phyloP scores from a whole-genome alignment of 2,888 invertebrate genomes.

The Hirtodrosophila histrioides region DNA sequence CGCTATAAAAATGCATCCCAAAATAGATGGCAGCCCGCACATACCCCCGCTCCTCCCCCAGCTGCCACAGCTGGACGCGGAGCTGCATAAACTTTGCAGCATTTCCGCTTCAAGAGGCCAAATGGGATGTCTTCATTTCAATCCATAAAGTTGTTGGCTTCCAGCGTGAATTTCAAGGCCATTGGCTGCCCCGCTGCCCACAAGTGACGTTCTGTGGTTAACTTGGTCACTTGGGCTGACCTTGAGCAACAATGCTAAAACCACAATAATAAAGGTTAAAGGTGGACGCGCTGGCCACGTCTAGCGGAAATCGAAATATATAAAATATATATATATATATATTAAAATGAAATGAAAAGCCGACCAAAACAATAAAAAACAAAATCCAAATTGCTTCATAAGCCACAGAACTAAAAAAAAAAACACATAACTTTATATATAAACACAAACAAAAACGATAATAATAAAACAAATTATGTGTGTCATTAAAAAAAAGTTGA shows the following conservation, averaged over 20 bases:
- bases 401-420: slow-evolving; percentile 2
- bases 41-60: too few species aligned
- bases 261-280: slow-evolving; percentile 46
- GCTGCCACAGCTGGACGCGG: background rate
- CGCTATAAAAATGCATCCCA: slow-evolving; percentile 30
- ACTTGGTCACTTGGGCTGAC: slow-evolving; percentile 8
- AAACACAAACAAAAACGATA: too few species aligned
- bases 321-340: too few species aligned
- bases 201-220: slow-evolving; percentile 3
- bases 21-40: slow-evolving; percentile 30
- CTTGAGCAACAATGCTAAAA: slow-evolving; percentile 28
- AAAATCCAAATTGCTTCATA: slow-evolving; percentile 10
- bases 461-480: too few species aligned
- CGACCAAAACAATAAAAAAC: slow-evolving; percentile 26
- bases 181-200: background rate
- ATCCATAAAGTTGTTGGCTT: slow-evolving; percentile 3
- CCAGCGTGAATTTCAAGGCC: slow-evolving; percentile 47
- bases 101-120: slow-evolving; percentile 31
- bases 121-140: slow-evolving; percentile 11
- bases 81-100: background rate
- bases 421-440: too few species aligned
- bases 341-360: slow-evolving; percentile 12
- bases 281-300: slow-evolving; percentile 35
- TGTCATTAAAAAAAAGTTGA: too few species aligned
- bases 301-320: slow-evolving; percentile 48